Evolutionary conservation across 1,140 invertebrate genomes (phyloP), one percentile per base, ranked within the genome.

Genomic region (Brachystomella parvula): DNA sequence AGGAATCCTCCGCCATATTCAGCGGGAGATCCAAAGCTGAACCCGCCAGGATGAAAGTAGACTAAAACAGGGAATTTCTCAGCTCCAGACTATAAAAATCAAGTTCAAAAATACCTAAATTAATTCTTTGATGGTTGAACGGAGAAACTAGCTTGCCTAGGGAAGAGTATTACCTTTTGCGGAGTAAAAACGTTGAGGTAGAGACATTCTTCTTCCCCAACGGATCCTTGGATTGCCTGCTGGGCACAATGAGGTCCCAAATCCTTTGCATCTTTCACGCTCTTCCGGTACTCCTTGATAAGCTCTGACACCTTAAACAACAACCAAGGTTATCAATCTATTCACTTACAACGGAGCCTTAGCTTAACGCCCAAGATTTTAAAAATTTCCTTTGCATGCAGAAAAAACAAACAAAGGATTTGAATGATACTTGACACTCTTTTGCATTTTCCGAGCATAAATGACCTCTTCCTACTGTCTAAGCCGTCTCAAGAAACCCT

Each of bases 141-240:
- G 19, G 19, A 19, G 19, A 39, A 6, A 39, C 6, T 6, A 9
- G 19, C 6, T 9, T 39, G n/a, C n/a, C n/a, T n/a, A n/a, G 19
- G 35, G 19, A 39, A 6, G 19, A 39, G 19, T 19, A 39, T 9
- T 19, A 53, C 49, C 49, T 24, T 53, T 53, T 12, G n/a, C n/a
- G n/a, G 49, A 12, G 49, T 53, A 24, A 53, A 53, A 17, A 53
- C 49, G 49, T 53, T 53, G 9, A 53, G 49, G 21, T 53, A 53
- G 9, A 53, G 49, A 53, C 49, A 53, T 12, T 53, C 49, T 26
- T 53, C 49, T 9, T 53, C 21, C 6, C 49, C 49, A 53, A 24
- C 24, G 49, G 21, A 53, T 12, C 49, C 49, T 15, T 6, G 12
- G 9, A 53, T 12, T 15, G 49, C 12, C 21, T 15, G 49, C 49